These are phyloP conservation scores for Ecdyonurus torrentis DNA, from an alignment of 2,888 invertebrate genomes.

Conservation along the genomic window DNA sequence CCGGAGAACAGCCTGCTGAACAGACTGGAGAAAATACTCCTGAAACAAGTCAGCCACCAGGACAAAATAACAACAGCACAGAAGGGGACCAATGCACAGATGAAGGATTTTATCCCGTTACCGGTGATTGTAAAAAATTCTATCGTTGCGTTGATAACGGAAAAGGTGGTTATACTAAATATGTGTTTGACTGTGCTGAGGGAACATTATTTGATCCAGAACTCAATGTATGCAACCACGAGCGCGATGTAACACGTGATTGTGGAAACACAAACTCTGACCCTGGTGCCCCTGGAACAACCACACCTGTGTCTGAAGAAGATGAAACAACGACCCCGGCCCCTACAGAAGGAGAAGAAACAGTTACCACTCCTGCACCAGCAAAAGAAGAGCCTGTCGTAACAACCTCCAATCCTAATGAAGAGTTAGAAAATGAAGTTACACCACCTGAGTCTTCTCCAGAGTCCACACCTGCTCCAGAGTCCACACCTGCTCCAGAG, in stretches of 20 bases:
- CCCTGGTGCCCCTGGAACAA: background rate
- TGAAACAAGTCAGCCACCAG: background rate
- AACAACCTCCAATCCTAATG: conserved; percentile 6
- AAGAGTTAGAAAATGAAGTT: background rate
- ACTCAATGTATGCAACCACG: conserved; percentile 36
- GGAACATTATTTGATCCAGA: conserved; percentile 41
- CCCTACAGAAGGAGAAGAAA: conserved; percentile 4
- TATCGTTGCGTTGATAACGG: conserved; percentile 48
- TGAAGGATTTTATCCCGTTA: conserved; percentile 45
- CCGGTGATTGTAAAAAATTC: conserved; percentile 42
- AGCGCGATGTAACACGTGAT: conserved; percentile 22
- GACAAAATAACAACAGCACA: background rate
- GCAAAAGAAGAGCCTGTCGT: conserved; percentile 11
- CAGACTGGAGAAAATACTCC: background rate
- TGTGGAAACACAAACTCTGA: conserved; percentile 9
- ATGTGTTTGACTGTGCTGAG: conserved; percentile 35
- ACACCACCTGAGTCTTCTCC: background rate
- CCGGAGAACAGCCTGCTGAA: background rate
- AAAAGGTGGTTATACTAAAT: conserved; percentile 31
- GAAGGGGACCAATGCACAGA: conserved; percentile 26
- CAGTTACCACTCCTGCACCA: conserved; percentile 9
- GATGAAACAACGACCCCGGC: conserved; percentile 10
- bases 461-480: conserved; percentile 7
- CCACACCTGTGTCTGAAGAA: conserved; percentile 8
- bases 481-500: conserved; percentile 4